Base-by-base conservation (phyloP, 2,888 invertebrate genomes). In the Melanophora roralis region DNA sequence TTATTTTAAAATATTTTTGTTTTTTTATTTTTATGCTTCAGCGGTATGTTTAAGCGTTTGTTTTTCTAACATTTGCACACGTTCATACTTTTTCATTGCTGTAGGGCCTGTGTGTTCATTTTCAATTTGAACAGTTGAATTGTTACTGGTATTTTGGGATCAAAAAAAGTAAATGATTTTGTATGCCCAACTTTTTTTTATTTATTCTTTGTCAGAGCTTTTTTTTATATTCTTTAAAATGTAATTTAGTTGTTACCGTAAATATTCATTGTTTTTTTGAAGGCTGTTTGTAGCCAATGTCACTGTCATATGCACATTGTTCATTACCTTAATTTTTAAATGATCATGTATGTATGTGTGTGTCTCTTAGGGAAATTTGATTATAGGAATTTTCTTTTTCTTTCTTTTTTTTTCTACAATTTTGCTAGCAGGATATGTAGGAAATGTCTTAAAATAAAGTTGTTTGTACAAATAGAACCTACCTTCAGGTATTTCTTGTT, bases 251-350 rank as follows among this genome's bases (percentile, higher is more conserved):
- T 27, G 55, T 43, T 68, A 16, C 43, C 55, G 69, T 3, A 76
- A 77, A 62, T 81, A 78, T 82, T 51, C 21, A 34, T 57, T 74
- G 74, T 62, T 47, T 51, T 53, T 19, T 34, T 36, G 12, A n/a
- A n/a, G n/a, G n/a, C 45, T 40, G 21, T 23, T 57, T 65, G 51
- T 12, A 64, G 60, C n/a, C 47, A 23, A 57, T 73, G 73, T 59
- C 45, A 55, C 43, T 16, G 12, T 27, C 27, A 3, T 27, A 27
- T 27, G 27, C 36, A 40, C 64, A 16, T 51, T 51, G 83, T 86
- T 86, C 85, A 87, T 85, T 87, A 87, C 83, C 84, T 85, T 85
- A 86, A 86, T 87, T 88, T 86, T 84, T 83, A 84, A 86, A 85
- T 84, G 87, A 87, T 86, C 86, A 84, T 85, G 87, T 16, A 27